These are phyloP conservation scores for Rhopalosiphum maidis DNA, from an alignment of 1,140 invertebrate species.

Conservation along the genomic window DNA sequence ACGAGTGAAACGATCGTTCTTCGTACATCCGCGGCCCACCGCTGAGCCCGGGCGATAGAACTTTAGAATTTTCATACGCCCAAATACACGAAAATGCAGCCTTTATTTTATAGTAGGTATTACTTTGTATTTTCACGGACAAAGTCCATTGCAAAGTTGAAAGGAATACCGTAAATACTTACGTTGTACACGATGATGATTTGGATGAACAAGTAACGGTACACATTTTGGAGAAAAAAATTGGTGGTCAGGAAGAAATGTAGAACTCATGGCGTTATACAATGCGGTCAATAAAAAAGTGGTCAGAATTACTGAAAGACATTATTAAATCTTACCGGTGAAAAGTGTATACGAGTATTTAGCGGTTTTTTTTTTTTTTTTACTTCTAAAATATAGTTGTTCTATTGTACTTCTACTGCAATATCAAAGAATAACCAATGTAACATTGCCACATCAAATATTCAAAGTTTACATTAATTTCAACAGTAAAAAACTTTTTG, in stretches of 20 bases:
- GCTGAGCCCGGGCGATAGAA: too few species aligned
- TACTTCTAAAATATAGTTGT: too few species aligned
- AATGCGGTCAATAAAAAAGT: too few species aligned
- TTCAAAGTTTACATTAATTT: neutral
- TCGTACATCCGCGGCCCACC: too few species aligned
- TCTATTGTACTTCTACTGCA: too few species aligned
- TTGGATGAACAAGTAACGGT: neutral
- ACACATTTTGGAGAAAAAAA: neutral
- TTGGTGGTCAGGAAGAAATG: neutral
- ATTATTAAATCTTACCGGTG: too few species aligned
- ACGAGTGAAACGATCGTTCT: neutral
- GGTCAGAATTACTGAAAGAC: too few species aligned
- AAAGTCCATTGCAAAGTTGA: neutral
- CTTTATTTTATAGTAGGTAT: too few species aligned
- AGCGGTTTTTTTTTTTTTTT: too few species aligned
- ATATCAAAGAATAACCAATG: neutral
- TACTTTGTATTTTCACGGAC: too few species aligned
- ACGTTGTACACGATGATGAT: neutral
- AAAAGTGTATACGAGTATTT: too few species aligned
- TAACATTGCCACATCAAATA: neutral
- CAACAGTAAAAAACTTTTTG: neutral
- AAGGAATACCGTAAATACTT: neutral
- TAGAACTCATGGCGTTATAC: neutral
- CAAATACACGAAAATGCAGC: too few species aligned
- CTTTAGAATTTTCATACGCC: neutral